Base-by-base conservation (phyloP, 2,113 vertebrate species). In the Periophthalmodon schlosseri region DNA sequence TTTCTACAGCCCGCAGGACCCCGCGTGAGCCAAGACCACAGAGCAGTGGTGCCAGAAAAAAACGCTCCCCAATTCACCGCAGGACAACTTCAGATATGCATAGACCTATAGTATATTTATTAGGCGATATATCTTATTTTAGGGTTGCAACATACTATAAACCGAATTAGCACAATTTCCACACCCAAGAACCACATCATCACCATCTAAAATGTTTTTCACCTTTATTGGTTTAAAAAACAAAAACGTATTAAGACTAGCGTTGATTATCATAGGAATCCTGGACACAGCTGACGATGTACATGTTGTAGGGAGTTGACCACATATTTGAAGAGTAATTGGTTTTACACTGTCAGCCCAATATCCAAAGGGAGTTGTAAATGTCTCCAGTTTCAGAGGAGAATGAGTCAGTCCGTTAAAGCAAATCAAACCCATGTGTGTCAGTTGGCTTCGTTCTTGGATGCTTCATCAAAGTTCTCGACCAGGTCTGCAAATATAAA, bases 381-480 rank as follows among this genome's bases (percentile, higher is more conserved):
- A 96, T 89, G 91, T 92, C 91, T 92, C 80, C 86, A 76, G 80
- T 78, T 77, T 76, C 36, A 63, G 13, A 21, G n/a, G 60, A 68
- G 66, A 66, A 46, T 21, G n/a, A 77, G 69, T 78, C 84, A 82
- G 87, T 91, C 76, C 80, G 81, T 77, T 81, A 75, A 34, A 54
- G 75, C 73, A 70, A n/a, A 1, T 13, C 21, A 68, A 24, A 39
- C 36, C 52, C 60, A 0, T 0, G 12, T 52, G 36, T 12, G 36
- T 95, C 94, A 98, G 93, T 97, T 97, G 68, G 96, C 96, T 93
- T 99, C 96, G 68, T 98, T 97, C 94, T 99, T 99, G 68, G 97
- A 99, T n/a, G 97, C 96, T 91, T 99, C 97, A 78, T 98, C 97
- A 82, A 99, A 98, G 92, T 99, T 99, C 95, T 98, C 96, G 94